These are phyloP conservation scores for Anoplolepis gracilipes DNA, from an alignment of 1,140 invertebrate species.

Conservation along the genomic window DNA sequence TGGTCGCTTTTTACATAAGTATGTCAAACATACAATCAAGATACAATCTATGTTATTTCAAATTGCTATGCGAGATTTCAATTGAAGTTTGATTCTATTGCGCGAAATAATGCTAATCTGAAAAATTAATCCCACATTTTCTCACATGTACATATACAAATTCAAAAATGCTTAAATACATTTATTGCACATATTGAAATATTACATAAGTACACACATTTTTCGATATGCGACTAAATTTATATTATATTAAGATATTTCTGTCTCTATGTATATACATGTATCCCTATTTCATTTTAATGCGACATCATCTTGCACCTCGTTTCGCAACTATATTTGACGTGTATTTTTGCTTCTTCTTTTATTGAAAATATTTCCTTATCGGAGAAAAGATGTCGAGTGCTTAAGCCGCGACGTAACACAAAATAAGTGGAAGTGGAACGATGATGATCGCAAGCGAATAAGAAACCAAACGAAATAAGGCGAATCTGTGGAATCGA, in stretches of 20 bases:
- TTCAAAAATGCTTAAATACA: no score
- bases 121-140: background rate
- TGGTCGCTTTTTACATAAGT: conserved; percentile 3
- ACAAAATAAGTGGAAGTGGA: conserved; percentile 41
- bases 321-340: background rate
- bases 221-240: no score
- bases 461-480: conserved; percentile 44
- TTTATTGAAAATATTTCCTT: conserved; percentile 9
- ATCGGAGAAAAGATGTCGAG: background rate
- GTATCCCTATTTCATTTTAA: background rate
- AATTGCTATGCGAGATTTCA: background rate
- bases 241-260: no score
- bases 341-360: background rate
- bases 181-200: no score
- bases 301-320: background rate
- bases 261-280: no score
- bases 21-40: conserved; percentile 17
- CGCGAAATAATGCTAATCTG: background rate
- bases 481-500: conserved; percentile 46
- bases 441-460: conserved; percentile 19
- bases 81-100: conserved; percentile 8
- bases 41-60: background rate
- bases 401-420: background rate
- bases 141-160: no score
- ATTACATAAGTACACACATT: no score